Evolutionary conservation across 2,113 vertebrate species (phyloP).

Genomic region (Mastomys natalensis): DNA sequence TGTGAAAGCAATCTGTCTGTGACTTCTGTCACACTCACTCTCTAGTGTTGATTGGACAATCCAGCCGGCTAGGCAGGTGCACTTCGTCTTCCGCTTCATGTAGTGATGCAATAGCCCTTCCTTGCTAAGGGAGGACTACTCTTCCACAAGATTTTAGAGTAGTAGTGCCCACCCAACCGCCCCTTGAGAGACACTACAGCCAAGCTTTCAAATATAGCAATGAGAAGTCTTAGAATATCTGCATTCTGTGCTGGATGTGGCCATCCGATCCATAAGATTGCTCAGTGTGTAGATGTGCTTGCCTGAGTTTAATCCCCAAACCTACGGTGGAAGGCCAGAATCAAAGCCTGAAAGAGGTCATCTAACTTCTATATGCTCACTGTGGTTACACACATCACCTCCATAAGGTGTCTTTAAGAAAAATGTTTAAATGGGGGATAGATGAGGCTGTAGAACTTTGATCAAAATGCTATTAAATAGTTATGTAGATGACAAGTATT

Average conservation of each 20-base stretch:
- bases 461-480: conserved; percentile 31
- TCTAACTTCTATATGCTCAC: background rate
- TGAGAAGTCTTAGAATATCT: background rate
- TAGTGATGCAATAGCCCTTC: too few species aligned
- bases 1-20: background rate
- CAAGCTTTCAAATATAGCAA: background rate
- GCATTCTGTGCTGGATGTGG: background rate
- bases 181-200: too few species aligned
- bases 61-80: background rate
- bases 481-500: background rate
- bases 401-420: too few species aligned
- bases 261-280: background rate
- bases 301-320: background rate
- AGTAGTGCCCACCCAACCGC: background rate
- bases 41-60: background rate
- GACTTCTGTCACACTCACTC: background rate
- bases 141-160: background rate
- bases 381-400: background rate
- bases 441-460: background rate
- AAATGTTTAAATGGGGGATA: background rate
- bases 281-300: background rate
- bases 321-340: background rate
- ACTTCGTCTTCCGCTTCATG: background rate
- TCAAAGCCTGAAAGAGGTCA: background rate
- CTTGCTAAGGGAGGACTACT: background rate